phyloP scores from a whole-genome alignment of 2,113 vertebrate species.

The Clinocottus analis region DNA sequence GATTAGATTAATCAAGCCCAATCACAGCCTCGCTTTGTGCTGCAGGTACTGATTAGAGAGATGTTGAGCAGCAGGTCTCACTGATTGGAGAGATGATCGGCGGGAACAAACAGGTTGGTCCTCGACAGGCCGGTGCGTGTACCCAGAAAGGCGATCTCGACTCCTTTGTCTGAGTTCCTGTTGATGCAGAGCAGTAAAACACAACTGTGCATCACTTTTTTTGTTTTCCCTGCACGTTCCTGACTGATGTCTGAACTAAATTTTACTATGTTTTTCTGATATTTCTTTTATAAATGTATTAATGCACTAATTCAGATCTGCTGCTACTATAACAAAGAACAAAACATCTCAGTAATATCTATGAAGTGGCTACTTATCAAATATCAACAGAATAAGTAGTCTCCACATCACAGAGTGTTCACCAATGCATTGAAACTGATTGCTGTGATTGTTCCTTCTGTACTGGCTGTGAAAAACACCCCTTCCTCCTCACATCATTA shows the following conservation, averaged over 20 bases:
- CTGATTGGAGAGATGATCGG: conserved; percentile 95
- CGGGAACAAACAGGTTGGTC: conserved; percentile 93
- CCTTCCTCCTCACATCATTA: neutral
- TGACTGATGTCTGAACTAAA: neutral
- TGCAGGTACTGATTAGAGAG: conserved; percentile 51
- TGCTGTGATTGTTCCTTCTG: no score
- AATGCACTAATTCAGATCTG: neutral
- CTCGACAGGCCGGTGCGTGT: conserved; percentile 95
- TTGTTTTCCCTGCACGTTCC: neutral
- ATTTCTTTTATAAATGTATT: neutral
- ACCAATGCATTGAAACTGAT: neutral
- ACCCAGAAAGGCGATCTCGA: conserved; percentile 97
- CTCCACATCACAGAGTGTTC: neutral
- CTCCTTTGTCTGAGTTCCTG: conserved; percentile 99
- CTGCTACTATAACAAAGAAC: neutral
- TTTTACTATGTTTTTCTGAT: neutral
- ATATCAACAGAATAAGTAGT: neutral
- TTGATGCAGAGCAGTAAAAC: conserved; percentile 46
- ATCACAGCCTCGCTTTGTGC: conserved; percentile 1
- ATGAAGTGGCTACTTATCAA: neutral
- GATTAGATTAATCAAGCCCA: conserved; percentile 73
- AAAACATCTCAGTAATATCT: no score
- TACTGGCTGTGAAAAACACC: neutral
- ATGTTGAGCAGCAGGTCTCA: conserved; percentile 80
- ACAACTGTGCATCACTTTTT: neutral